Evolutionary conservation across 2,888 invertebrate species (phyloP), one percentile per base, ranked within the genome.

Genomic region (Amblyteles armatorius): DNA sequence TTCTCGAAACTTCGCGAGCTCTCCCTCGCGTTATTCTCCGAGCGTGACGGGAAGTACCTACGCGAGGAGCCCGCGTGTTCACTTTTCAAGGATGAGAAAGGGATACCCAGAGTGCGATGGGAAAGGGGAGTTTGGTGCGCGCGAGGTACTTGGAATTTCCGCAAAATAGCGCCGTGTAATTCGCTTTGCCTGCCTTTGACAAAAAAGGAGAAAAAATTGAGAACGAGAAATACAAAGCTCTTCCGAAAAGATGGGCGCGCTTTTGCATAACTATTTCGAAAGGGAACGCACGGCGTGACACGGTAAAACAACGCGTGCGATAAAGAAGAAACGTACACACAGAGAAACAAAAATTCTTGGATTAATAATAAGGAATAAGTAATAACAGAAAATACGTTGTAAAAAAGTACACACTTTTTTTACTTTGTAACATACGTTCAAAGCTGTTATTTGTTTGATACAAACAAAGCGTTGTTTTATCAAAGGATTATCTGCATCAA

Each of bases 61-160:
- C 82, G 69, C 84, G 55, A 82, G 78, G 78, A 78, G 63, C 81
- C 76, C 78, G 63, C 72, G 36, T 52, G 36, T 50, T 22, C 52
- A 68, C 57, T 67, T 85, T 85, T 87, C 87, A 87, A 87, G 87
- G 87, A 86, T 87, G 87, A 86, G 87, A 87, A 87, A 83, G 79
- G 86, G 84, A 79, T 84, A 82, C 52, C 52, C 60, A 60, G 77
- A 82, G 63, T 74, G 79, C 19, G 33, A 50, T 44, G 67, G 11
- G 77, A 55, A 78, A 52, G 55, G 48, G 50, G 44, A 73, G 60
- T 52, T 40, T 33, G 40, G 55, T 22, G 73, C 65, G 67, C 69
- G 19, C 60, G 69, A 77, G 63, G 77, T 55, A 22, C 65, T 29
- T 68, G 26, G 82, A 77, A 76, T 82, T 85, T 82, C 71, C 82